Percentiles rank a stretch among this genome's conserved stretches.
These are phyloP conservation scores for Plebejus melissa DNA, from an alignment of 2,888 invertebrate genomes.

Conservation along the genomic window DNA sequence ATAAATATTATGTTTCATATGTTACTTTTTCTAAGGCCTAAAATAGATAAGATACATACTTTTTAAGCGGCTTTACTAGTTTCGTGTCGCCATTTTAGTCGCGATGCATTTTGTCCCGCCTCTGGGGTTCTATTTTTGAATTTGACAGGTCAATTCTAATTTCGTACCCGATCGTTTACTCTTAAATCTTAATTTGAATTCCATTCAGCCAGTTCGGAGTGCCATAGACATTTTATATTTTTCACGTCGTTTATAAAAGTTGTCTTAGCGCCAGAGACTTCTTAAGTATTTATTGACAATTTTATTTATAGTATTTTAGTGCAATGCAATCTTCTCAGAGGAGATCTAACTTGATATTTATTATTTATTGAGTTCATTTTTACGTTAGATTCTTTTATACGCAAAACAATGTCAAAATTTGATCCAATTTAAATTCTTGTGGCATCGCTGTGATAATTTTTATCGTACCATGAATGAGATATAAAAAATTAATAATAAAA, in stretches of 20 bases:
- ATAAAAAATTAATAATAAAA: conserved; percentile 19
- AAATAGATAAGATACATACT: not conserved
- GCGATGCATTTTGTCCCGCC: conserved; percentile 32
- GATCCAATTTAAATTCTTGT: not conserved
- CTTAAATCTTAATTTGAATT: not conserved
- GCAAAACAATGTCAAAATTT: not conserved
- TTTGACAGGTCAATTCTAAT: conserved; percentile 41
- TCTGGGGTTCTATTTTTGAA: conserved; percentile 45
- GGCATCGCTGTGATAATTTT: conserved; percentile 6
- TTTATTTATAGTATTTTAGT: not conserved
- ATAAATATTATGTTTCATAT: too few relatives aligned
- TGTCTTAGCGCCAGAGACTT: not conserved
- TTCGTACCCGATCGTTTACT: not conserved
- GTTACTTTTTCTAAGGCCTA: not conserved
- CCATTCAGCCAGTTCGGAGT: not conserved
- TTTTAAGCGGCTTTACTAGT: not conserved
- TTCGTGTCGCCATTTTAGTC: conserved; percentile 32
- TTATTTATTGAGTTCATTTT: not conserved
- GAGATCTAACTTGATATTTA: not conserved
- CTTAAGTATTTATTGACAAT: not conserved
- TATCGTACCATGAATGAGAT: conserved; percentile 16
- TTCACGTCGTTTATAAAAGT: not conserved
- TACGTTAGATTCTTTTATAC: not conserved
- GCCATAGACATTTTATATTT: not conserved
- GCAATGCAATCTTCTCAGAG: too few relatives aligned